Evolutionary conservation across 1,140 invertebrate genomes (phyloP).

Genomic region (Ostrea denselamellosa): DNA sequence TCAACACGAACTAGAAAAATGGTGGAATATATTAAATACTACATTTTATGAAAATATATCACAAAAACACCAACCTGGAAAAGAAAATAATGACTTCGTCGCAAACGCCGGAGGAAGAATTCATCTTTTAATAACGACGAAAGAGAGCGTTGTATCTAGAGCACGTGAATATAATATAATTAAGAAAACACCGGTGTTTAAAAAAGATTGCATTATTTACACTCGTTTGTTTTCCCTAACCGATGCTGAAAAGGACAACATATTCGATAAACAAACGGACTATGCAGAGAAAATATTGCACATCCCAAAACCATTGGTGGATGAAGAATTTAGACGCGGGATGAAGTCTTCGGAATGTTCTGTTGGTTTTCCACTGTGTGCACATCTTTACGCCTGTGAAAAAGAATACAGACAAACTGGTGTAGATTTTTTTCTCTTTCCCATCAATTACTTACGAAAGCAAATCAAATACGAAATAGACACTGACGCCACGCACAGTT

Average conservation of each 20-base stretch:
- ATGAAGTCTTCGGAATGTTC: background rate
- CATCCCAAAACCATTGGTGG: background rate
- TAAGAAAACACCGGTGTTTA: background rate
- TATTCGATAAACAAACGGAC: background rate
- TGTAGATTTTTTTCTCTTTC: background rate
- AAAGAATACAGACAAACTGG: background rate
- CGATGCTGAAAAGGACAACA: background rate
- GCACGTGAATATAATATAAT: background rate
- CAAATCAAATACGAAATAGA: background rate
- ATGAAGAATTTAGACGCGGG: background rate
- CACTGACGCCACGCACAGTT: background rate
- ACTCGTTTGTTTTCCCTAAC: background rate
- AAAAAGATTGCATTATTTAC: background rate
- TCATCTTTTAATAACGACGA: constrained; percentile 6
- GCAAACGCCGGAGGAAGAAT: background rate
- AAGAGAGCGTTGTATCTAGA: background rate
- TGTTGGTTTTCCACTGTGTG: background rate
- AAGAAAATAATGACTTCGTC: background rate
- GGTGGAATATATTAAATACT: background rate
- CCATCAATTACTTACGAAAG: background rate
- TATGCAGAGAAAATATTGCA: background rate
- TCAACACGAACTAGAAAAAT: background rate
- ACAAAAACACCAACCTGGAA: background rate
- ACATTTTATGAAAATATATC: background rate
- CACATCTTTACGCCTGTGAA: background rate